Conservation (phyloP, 1,140 invertebrate species). For the Achroia grisella region DNA sequence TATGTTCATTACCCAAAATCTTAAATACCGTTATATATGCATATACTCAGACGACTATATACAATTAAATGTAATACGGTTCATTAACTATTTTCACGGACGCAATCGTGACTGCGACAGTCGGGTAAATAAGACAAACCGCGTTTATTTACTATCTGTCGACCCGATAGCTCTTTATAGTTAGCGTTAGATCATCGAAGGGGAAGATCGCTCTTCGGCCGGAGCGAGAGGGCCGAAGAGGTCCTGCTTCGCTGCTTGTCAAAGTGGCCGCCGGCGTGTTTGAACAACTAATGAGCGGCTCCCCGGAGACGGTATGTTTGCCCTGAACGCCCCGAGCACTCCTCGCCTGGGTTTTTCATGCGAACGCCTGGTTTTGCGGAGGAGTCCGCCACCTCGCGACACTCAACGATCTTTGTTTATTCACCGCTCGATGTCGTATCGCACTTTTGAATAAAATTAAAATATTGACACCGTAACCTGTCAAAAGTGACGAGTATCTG, state of each 20-base stretch:
- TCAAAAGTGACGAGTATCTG: too few species aligned
- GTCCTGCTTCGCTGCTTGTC: slow-evolving; percentile 47
- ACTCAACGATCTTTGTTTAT: slow-evolving; percentile 34
- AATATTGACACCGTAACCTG: background rate
- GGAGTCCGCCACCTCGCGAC: slow-evolving; percentile 18
- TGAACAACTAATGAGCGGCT: slow-evolving; percentile 61
- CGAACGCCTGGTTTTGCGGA: slow-evolving; percentile 38
- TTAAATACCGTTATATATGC: too few species aligned
- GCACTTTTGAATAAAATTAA: slow-evolving; percentile 34
- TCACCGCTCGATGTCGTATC: slow-evolving; percentile 44
- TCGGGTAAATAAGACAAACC: slow-evolving; percentile 14
- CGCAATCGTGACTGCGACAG: background rate
- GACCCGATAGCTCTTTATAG: slow-evolving; percentile 45
- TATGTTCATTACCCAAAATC: too few species aligned
- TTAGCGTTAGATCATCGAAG: slow-evolving; percentile 54
- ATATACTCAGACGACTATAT: too few species aligned
- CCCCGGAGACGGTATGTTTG: slow-evolving; percentile 55
- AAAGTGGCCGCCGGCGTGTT: slow-evolving; percentile 66
- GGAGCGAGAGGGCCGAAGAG: slow-evolving; percentile 14
- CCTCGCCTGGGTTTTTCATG: slow-evolving; percentile 40
- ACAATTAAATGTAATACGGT: background rate
- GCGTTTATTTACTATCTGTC: slow-evolving; percentile 34
- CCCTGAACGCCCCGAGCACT: slow-evolving; percentile 38
- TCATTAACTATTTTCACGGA: background rate
- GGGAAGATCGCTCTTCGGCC: slow-evolving; percentile 36